Base-by-base conservation (phyloP, 2,888 invertebrate genomes). In the Phengaris alcon region DNA sequence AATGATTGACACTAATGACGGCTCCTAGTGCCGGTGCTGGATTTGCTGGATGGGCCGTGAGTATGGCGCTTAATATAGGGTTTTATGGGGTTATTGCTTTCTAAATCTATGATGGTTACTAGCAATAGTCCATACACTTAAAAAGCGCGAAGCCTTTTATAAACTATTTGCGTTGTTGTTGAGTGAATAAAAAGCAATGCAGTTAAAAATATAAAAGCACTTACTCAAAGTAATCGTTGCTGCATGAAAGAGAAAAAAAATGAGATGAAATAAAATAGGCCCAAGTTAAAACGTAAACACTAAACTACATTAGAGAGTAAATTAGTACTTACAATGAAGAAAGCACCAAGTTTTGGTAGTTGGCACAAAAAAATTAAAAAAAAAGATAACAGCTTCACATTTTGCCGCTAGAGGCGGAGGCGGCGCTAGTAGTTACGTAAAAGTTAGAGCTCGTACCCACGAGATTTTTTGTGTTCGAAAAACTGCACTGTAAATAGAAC, bases 221-320 rank as follows among this genome's bases (percentile, higher is more conserved):
- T 94, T 93, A 93, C 93, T 92, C 89, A 84, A 89, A 91, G 83
- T 90, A 90, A 84, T 84, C 86, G 87, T 90, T 90, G 93, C 93
- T 93, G 93, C 92, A 80, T 92, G 92, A 85, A 85, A 91, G 76
- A 86, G 82, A 84, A 88, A 90, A 88, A 84, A 77, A 80, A 76
- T 77, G 64, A 78, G 79, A 83, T 83, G 84, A 83, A 78, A 80
- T 77, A 81, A 74, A 79, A 44, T 55, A 73, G 77, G 77, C 57
- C 75, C 76, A 76, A 76, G 75, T 68, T 76, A 79, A 74, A 77
- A 75, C 74, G 74, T 68, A 52, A 68, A 3, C 44, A 74, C 55
- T 68, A 69, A 64, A 46, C 35, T 54, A 44, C 35, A 35, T 35
- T 35, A 35, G 35, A 75, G 46, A 59, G 15, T 59, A 1, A 48